Evolutionary conservation across 2,113 vertebrate species (phyloP).

Genomic region (Rhineura floridana): DNA sequence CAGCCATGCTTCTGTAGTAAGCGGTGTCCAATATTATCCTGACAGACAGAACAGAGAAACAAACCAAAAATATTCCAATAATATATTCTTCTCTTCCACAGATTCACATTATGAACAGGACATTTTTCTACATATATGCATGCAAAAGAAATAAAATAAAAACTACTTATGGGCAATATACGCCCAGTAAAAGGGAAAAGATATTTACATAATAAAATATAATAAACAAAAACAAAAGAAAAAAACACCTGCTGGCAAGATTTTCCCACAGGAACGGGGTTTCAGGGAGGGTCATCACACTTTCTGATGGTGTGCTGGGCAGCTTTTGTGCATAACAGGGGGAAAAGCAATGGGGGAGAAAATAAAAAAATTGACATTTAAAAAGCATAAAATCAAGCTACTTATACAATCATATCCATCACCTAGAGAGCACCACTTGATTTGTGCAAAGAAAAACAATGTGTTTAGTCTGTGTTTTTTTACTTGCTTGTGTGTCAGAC

Average conservation of each 20-base stretch:
- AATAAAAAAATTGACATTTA: conserved; percentile 77
- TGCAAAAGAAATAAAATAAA: conserved; percentile 76
- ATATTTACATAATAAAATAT: conserved; percentile 39
- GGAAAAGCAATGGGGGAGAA: conserved; percentile 65
- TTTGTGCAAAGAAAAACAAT: conserved; percentile 78
- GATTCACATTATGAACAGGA: conserved; percentile 81
- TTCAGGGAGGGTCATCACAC: conserved; percentile 61
- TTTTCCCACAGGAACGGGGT: conserved; percentile 68
- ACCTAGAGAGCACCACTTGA: conserved; percentile 87
- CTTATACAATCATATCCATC: conserved; percentile 91
- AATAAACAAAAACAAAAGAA: conserved; percentile 5
- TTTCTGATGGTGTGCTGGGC: conserved; percentile 84
- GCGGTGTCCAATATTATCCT: conserved; percentile 99
- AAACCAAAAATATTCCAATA: conserved; percentile 99
- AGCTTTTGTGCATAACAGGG: conserved; percentile 74
- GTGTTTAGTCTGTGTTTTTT: conserved; percentile 85
- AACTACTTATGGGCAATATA: conserved; percentile 75
- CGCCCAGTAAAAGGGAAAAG: conserved; percentile 76
- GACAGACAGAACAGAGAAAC: conserved; percentile 94
- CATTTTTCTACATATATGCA: conserved; percentile 81
- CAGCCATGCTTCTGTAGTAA: conserved; percentile 99
- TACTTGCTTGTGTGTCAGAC: conserved; percentile 79
- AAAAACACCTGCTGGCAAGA: conserved; percentile 76
- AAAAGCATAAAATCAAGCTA: conserved; percentile 89
- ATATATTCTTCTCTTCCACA: conserved; percentile 93